Conservation (phyloP, 2,888 invertebrate species). For the Timandra comae region DNA sequence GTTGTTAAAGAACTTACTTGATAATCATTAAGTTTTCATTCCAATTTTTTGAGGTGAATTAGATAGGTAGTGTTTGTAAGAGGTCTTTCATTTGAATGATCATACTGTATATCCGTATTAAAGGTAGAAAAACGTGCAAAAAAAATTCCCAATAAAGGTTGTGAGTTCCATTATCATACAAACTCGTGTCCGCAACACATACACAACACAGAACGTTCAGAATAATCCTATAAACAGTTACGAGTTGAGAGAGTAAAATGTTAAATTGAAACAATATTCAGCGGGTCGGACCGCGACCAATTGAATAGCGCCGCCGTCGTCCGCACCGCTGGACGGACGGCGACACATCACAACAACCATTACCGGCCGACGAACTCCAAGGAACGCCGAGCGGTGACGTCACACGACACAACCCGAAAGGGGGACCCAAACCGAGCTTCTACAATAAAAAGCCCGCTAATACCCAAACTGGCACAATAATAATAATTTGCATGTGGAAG, state of each 20-base stretch:
- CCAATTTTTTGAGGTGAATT: too few species aligned
- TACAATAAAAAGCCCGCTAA: constrained; percentile 46
- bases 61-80: too few species aligned
- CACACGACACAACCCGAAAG: constrained; percentile 29
- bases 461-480: constrained; percentile 52
- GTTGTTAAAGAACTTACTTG: too few species aligned
- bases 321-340: neutral
- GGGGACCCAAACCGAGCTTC: constrained; percentile 11
- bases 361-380: constrained; percentile 11
- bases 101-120: too few species aligned
- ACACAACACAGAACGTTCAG: too few species aligned
- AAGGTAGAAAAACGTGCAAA: too few species aligned
- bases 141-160: too few species aligned
- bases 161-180: too few species aligned
- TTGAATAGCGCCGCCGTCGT: neutral
- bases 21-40: too few species aligned
- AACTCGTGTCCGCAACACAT: too few species aligned
- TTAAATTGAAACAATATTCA: neutral
- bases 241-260: constrained; percentile 1
- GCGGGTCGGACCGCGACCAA: neutral
- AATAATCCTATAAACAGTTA: neutral
- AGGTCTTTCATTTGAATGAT: too few species aligned
- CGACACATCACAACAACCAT: constrained; percentile 13
- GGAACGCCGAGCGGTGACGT: constrained; percentile 27
- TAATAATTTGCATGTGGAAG: constrained; percentile 58